Evolutionary conservation across 1,140 invertebrate species (phyloP).

Genomic region (Drosophila tristis): DNA sequence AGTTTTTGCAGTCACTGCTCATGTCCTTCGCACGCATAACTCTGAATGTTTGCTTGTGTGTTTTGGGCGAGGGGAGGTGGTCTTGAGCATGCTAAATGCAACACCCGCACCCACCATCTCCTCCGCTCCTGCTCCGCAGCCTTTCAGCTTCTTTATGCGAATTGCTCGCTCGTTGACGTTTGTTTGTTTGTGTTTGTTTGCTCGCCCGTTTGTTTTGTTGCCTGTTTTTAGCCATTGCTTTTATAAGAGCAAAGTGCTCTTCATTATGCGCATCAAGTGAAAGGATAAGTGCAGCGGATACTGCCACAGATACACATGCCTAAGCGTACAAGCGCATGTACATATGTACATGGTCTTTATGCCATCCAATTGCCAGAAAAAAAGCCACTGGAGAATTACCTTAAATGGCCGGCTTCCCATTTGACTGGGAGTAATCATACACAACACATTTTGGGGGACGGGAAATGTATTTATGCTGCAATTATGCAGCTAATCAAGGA

Average conservation of each 20-base stretch:
- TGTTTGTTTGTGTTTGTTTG: constrained; percentile 52
- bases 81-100: constrained; percentile 71
- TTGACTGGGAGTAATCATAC: neutral
- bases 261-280: constrained; percentile 83
- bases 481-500: constrained; percentile 4
- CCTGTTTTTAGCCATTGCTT: constrained; percentile 75
- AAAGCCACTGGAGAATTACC: constrained; percentile 55
- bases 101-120: constrained; percentile 12
- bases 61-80: constrained; percentile 23
- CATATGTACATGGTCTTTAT: constrained; percentile 52
- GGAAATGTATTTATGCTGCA: neutral
- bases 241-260: constrained; percentile 83
- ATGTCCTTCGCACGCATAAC: constrained; percentile 62
- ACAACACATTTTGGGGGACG: too few species aligned
- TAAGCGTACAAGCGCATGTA: constrained; percentile 3
- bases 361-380: constrained; percentile 47
- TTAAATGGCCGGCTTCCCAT: constrained; percentile 30
- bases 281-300: constrained; percentile 65
- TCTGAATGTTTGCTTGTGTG: constrained; percentile 8
- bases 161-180: constrained; percentile 44
- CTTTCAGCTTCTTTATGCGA: constrained; percentile 40
- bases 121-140: neutral
- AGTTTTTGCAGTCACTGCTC: constrained; percentile 71
- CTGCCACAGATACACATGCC: constrained; percentile 19
- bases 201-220: constrained; percentile 59